Evolutionary conservation across 2,797 vertebrate species (phyloP), one percentile per base, ranked within the genome.

Genomic region (Catharus ustulatus): DNA sequence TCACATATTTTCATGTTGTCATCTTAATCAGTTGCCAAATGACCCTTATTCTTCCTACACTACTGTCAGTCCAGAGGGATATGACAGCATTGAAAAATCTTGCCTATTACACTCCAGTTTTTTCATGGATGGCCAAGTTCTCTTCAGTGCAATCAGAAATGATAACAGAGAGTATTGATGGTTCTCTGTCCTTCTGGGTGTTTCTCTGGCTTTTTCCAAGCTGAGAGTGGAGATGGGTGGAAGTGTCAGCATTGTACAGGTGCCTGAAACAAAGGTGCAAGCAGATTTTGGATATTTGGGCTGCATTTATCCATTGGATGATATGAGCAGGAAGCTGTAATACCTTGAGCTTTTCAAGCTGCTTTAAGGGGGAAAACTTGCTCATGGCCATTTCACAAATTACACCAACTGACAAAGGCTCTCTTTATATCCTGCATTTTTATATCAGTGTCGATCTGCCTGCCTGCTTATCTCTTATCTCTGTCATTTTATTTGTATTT

Each of bases 381-480:
- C 94, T 92, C 30, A 0, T 88, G 89, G 89, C 85, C 81, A 30
- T 93, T 78, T 93, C 59, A 86, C 84, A 92, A 75, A 85, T 95
- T 85, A 29, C 85, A 73, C 66, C 83, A 58, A 32, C 92, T 90
- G 85, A 91, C 93, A 94, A 92, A 91, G 91, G 67, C 55, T 88
- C 73, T 79, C 63, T 95, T 94, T 87, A 48, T 90, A 90, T 52
- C 57, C 52, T 74, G 30, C 24, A 1, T 77, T 96, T 91, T 76
- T 73, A 6, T 87, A 92, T 94, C 55, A 5, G 34, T 64, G 66
- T 84, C 40, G 29, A 91, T 94, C 93, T 93, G 62, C 38, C 62
- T 95, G 30, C 84, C 84, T 89, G 30, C 87, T 94, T 81, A 77
- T 96, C 93, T 94, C 87, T 87, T 83, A 83, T 93, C 93, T 91